Percentiles rank a stretch among this genome's conserved stretches.
Conservation (phyloP, 2,113 vertebrate species). For the Saimiri boliviensis region DNA sequence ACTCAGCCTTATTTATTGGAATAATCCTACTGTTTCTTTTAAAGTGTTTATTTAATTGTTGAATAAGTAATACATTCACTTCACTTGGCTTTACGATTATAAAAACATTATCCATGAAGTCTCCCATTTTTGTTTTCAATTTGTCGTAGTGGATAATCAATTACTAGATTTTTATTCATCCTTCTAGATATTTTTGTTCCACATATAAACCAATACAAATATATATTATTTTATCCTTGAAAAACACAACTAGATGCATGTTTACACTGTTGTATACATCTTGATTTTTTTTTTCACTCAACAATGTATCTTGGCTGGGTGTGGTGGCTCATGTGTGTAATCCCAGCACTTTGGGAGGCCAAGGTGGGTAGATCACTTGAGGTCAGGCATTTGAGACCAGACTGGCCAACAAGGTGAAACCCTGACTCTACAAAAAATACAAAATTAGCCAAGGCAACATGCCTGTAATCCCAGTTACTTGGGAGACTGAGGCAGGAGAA, state of each 20-base stretch:
- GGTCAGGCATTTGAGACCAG: too few species aligned
- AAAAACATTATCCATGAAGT: neutral
- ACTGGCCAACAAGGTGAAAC: too few species aligned
- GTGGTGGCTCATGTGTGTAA: too few species aligned
- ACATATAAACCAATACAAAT: neutral
- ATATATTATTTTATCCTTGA: neutral
- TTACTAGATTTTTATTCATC: neutral
- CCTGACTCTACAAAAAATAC: too few species aligned
- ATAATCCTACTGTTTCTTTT: neutral
- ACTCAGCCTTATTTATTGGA: neutral
- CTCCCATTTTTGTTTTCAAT: neutral
- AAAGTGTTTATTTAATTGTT: slow-evolving; percentile 20
- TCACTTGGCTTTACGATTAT: neutral
- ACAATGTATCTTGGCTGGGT: neutral
- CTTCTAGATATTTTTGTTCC: slow-evolving; percentile 20
- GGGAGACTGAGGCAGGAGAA: too few species aligned
- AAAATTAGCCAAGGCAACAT: too few species aligned
- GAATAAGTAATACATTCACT: neutral
- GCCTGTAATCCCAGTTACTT: too few species aligned
- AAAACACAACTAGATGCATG: neutral
- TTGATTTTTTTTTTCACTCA: slow-evolving; percentile 10
- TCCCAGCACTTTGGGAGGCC: too few species aligned
- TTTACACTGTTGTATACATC: neutral
- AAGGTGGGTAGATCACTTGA: too few species aligned
- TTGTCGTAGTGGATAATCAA: neutral